A percentile compares a stretch with the other conserved stretches of the same genome.
phyloP scores from a whole-genome alignment of 2,113 vertebrate genomes.

The Dipodomys spectabilis region DNA sequence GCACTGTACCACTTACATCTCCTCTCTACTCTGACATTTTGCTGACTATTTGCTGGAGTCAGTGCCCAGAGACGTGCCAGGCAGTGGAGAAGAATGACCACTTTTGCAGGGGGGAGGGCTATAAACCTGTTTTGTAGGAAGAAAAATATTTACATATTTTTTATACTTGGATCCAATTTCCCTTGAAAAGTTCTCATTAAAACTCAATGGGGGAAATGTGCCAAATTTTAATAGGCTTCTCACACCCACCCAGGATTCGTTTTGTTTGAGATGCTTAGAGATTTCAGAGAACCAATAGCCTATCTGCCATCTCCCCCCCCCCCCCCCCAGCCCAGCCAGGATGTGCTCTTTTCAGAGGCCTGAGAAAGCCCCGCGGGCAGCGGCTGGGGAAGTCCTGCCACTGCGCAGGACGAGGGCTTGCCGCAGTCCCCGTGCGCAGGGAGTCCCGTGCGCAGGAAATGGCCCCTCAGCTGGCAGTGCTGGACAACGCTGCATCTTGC shows the following conservation, averaged over 20 bases:
- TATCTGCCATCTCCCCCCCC: conserved; percentile 20
- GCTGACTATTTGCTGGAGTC: too few species aligned
- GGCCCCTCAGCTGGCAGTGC: background rate
- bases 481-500: too few species aligned
- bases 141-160: background rate
- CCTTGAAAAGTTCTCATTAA: conserved; percentile 75
- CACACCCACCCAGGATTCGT: conserved; percentile 56
- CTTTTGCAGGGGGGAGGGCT: rapidly evolving
- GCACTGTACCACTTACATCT: too few species aligned
- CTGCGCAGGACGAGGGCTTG: conserved; percentile 61
- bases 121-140: background rate
- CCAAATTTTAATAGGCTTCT: background rate
- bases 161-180: conserved; percentile 62
- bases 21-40: too few species aligned
- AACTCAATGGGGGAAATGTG: conserved; percentile 29
- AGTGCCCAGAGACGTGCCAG: too few species aligned
- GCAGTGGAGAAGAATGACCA: background rate
- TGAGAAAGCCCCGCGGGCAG: conserved; percentile 75
- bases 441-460: conserved; percentile 72
- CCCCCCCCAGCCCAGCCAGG: background rate
- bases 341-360: conserved; percentile 64
- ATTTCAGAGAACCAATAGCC: conserved; percentile 79
- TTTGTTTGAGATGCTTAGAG: conserved; percentile 56
- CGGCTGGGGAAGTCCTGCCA: conserved; percentile 83
- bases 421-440: conserved; percentile 37